Percentiles rank a stretch among this genome's conserved stretches.
Evolutionary conservation across 2,888 invertebrate genomes (phyloP).

Genomic region (Mayetiola destructor): DNA sequence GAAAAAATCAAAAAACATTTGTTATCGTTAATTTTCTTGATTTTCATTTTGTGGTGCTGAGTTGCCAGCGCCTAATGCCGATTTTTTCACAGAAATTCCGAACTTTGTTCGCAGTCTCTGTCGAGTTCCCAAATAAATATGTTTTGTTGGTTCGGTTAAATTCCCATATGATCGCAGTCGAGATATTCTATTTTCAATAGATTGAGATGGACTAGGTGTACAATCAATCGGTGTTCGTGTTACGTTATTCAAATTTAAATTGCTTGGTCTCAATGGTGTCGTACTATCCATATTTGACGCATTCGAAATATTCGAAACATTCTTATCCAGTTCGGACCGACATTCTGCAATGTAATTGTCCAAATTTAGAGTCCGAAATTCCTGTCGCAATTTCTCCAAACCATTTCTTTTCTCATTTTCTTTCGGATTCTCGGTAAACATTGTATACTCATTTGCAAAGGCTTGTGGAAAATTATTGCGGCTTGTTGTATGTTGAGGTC

Average conservation of each 20-base stretch:
- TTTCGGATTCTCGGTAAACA: constrained; percentile 47
- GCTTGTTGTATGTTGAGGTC: constrained; percentile 36
- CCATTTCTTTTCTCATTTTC: constrained; percentile 37
- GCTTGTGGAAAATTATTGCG: constrained; percentile 39
- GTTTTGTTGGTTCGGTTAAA: neutral
- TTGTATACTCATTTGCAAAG: constrained; percentile 46
- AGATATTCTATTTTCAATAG: constrained; percentile 32
- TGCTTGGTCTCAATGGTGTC: neutral
- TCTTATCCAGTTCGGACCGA: constrained; percentile 17
- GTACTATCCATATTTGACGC: neutral
- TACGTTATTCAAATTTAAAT: neutral
- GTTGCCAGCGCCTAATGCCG: too few species aligned
- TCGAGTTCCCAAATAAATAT: too few species aligned
- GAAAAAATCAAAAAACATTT: too few species aligned
- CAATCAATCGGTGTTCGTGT: neutral
- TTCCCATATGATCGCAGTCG: neutral
- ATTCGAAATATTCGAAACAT: neutral
- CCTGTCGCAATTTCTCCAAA: constrained; percentile 35
- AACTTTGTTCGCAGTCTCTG: too few species aligned
- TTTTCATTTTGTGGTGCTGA: too few species aligned
- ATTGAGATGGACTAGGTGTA: constrained; percentile 31
- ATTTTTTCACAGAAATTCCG: too few species aligned
- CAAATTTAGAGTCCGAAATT: constrained; percentile 24
- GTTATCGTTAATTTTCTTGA: too few species aligned
- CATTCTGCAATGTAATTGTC: constrained; percentile 23